Base-by-base conservation (phyloP, 35 echinoderm and acorn worm genomes). In the Ophioderma brevispina region DNA sequence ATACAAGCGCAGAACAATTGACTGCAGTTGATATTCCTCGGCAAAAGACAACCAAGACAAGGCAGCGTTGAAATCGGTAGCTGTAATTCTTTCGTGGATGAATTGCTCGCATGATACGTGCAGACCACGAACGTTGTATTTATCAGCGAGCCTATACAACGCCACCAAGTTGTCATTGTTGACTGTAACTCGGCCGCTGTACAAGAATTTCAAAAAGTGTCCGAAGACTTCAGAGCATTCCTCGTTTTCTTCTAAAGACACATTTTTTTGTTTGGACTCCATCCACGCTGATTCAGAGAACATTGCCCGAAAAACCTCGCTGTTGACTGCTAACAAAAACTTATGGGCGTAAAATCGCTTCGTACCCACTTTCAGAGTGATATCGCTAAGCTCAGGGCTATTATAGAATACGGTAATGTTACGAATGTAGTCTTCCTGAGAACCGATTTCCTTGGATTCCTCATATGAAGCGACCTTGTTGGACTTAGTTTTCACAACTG, bases 281-380 rank as follows among this genome's bases (percentile, higher is more conserved):
- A 80, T 34, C 87, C 87, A 89, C 25, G 39, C 41, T 13, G 75
- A 56, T 11, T 52, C 78, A 13, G 43, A 79, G 34, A 89, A 80
- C 87, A 89, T 89, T 11, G 78, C 52, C 5, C 78, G 76, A 78
- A 89, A 89, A 30, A 89, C 78, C 35, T 89, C 87, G 36, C 87
- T 89, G 8, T 78, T 34, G 21, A 21, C 41, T 1, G 87, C 87
- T 0, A 89, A 30, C 5, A 89, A 18, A 36, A 89, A 40, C 17
- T 76, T 78, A 78, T 89, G 87, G 31, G 87, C 77, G 18, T 80
- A 89, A 76, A 80, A 89, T 21, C 33, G 32, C 32, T 89, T 80
- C 13, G 38, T 37, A 0, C 87, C 87, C 11, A 89, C 77, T 79
- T 37, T 41, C 21, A 89, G 33, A 11, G 49, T 80, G 76, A 89